Evolutionary conservation across 2,113 vertebrate species (phyloP).

Genomic region (Aplodontia rufa): DNA sequence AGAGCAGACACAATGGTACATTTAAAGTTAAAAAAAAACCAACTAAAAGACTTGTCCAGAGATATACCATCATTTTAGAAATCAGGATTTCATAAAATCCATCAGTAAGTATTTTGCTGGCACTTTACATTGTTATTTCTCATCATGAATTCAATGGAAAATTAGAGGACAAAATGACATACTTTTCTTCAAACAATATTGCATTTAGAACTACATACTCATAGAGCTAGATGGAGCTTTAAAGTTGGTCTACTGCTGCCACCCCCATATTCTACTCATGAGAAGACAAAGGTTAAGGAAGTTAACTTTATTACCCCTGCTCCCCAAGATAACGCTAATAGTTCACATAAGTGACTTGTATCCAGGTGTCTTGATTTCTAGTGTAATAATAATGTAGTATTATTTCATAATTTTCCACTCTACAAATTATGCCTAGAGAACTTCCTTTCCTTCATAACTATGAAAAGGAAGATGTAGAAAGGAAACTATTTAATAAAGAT

Average conservation of each 20-base stretch:
- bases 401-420: constrained; percentile 19
- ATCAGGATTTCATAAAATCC: constrained; percentile 12
- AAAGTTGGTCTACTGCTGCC: not conserved
- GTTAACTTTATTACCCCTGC: not conserved
- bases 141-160: constrained; percentile 9
- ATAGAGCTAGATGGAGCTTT: not conserved
- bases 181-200: constrained; percentile 12
- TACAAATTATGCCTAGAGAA: constrained; percentile 21
- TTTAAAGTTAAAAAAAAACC: constrained; percentile 34
- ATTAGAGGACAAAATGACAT: not conserved
- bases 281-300: not conserved
- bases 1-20: not conserved
- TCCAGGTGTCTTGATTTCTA: not conserved
- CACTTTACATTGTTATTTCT: not conserved
- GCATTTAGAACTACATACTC: not conserved
- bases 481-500: not conserved
- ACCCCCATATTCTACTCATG: not conserved
- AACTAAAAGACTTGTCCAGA: not conserved
- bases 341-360: constrained; percentile 22
- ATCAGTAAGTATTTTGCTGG: constrained; percentile 22
- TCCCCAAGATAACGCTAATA: not conserved
- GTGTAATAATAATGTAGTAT: constrained; percentile 32
- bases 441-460: constrained; percentile 13
- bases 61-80: not conserved
- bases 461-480: constrained; percentile 9